These are phyloP conservation scores for Himalopsyche tibetana DNA, from an alignment of 2,888 invertebrate species.

Conservation along the genomic window DNA sequence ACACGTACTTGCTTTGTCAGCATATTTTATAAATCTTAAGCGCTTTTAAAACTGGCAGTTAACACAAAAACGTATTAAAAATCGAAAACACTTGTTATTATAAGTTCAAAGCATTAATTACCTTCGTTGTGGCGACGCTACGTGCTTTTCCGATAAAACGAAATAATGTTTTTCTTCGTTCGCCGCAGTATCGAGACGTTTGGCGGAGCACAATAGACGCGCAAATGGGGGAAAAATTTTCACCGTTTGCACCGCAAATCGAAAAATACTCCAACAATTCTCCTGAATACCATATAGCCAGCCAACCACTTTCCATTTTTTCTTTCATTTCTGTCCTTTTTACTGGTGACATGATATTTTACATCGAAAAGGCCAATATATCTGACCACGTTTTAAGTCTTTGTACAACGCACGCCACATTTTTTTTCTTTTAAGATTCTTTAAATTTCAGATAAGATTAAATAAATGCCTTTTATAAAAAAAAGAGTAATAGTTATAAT, in stretches of 20 bases:
- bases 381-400: too few species aligned
- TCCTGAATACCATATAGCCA: not conserved
- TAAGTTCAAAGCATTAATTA: constrained; percentile 27
- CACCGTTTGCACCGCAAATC: constrained; percentile 14
- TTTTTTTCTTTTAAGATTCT: too few species aligned
- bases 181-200: not conserved
- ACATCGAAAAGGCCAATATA: too few species aligned
- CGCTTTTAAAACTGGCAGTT: not conserved
- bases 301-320: not conserved
- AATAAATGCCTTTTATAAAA: too few species aligned
- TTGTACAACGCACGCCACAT: too few species aligned
- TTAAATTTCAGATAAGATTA: too few species aligned
- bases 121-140: constrained; percentile 20
- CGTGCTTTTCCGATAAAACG: constrained; percentile 22
- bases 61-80: constrained; percentile 3
- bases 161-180: constrained; percentile 18
- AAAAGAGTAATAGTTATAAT: too few species aligned
- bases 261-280: not conserved
- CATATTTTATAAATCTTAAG: too few species aligned
- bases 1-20: too few species aligned
- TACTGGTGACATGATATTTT: not conserved
- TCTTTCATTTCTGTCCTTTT: not conserved
- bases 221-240: constrained; percentile 5
- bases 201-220: constrained; percentile 5
- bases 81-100: not conserved